Evolutionary conservation across 2,113 vertebrate species (phyloP).

Genomic region (Dolichotis patagonum): DNA sequence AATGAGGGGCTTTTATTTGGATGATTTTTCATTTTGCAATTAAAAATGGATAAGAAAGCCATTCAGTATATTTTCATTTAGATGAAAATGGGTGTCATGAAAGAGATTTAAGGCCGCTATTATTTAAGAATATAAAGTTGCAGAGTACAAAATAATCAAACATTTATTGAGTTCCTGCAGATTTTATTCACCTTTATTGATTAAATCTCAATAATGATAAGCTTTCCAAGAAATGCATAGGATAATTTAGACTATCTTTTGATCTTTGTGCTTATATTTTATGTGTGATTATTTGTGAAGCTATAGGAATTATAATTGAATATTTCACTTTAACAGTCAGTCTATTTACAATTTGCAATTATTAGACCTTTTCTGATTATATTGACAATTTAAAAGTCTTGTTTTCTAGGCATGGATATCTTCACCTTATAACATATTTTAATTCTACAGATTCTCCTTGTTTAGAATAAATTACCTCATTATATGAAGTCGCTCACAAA

Average conservation of each 20-base stretch:
- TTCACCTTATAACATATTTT: conserved; percentile 17
- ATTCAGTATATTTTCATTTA: conserved; percentile 66
- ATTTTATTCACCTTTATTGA: conserved; percentile 54
- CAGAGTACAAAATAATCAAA: conserved; percentile 41
- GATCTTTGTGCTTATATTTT: conserved; percentile 19
- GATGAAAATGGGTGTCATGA: neutral
- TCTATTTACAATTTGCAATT: neutral
- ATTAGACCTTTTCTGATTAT: neutral
- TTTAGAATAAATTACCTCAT: neutral
- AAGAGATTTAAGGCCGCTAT: conserved; percentile 30
- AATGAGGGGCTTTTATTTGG: conserved; percentile 49
- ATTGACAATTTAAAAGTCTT: neutral
- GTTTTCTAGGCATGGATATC: conserved; percentile 4
- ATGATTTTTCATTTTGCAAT: conserved; percentile 55
- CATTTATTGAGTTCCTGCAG: conserved; percentile 5
- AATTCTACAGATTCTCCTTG: conserved; percentile 1
- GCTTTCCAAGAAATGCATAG: conserved; percentile 23
- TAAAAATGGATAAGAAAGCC: conserved; percentile 24
- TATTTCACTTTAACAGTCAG: neutral
- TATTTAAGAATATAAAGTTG: conserved; percentile 68
- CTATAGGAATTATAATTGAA: neutral
- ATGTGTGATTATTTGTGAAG: neutral
- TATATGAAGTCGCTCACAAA: neutral
- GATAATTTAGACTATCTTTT: conserved; percentile 6
- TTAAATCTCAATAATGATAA: conserved; percentile 24